These are phyloP conservation scores for Aphaenogaster rudis DNA, from an alignment of 1,140 invertebrate species.

Conservation along the genomic window DNA sequence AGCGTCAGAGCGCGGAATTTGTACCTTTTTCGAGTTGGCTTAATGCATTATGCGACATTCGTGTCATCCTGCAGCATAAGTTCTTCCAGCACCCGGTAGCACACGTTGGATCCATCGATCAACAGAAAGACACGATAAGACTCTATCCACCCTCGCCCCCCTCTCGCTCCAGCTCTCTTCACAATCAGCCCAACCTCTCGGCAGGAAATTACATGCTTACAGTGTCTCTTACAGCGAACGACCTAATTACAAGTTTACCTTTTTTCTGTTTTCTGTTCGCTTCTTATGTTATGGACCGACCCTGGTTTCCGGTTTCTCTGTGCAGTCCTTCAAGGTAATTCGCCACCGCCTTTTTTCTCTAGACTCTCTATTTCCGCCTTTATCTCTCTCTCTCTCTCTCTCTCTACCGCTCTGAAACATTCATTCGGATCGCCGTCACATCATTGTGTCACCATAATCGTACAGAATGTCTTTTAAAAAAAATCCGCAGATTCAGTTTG, in stretches of 20 bases:
- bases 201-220: constrained; percentile 36
- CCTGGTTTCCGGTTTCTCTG: constrained; percentile 85
- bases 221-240: constrained; percentile 77
- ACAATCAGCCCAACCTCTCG: neutral
- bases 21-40: neutral
- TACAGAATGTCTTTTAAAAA: neutral
- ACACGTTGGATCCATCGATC: constrained; percentile 60
- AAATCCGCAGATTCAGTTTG: neutral
- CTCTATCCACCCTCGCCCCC: neutral
- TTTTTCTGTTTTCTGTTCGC: constrained; percentile 85
- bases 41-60: constrained; percentile 11
- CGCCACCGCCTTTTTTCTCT: constrained; percentile 78
- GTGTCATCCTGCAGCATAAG: constrained; percentile 37
- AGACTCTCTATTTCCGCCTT: constrained; percentile 65
- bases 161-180: neutral
- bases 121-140: constrained; percentile 54
- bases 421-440: constrained; percentile 39
- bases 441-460: constrained; percentile 37
- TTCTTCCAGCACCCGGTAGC: constrained; percentile 55
- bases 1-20: neutral
- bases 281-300: constrained; percentile 84
- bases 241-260: constrained; percentile 82
- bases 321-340: constrained; percentile 86
- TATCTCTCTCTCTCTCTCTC: constrained; percentile 47
- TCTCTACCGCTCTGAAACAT: constrained; percentile 29